Evolutionary conservation across 2,888 invertebrate genomes (phyloP).

Genomic region (Drosophila austrosaltans): DNA sequence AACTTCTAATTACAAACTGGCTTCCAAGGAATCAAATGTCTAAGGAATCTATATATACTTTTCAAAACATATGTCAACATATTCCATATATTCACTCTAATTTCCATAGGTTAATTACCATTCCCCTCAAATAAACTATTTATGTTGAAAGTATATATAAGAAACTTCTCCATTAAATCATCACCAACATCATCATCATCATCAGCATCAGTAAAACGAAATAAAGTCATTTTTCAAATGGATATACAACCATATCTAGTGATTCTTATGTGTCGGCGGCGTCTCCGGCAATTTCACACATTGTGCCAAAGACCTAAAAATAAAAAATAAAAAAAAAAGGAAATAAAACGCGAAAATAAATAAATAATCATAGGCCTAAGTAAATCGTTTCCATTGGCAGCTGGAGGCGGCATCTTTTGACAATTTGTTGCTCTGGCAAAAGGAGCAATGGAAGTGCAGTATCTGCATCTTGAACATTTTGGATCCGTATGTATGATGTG

Average conservation of each 20-base stretch:
- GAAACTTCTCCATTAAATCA: neutral
- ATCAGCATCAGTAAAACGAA: neutral
- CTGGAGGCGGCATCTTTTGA: conserved; percentile 62
- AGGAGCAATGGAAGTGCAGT: neutral
- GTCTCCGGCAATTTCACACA: conserved; percentile 67
- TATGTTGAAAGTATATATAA: neutral
- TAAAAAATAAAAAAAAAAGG: conserved; percentile 16
- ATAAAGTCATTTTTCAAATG: neutral
- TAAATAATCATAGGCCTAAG: conserved; percentile 55
- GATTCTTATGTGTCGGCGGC: conserved; percentile 25
- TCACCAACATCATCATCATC: neutral
- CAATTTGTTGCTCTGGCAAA: conserved; percentile 66
- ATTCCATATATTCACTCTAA: too few species aligned
- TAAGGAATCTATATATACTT: too few species aligned
- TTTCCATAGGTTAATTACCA: too few species aligned
- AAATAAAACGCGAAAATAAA: conserved; percentile 19
- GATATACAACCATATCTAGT: neutral
- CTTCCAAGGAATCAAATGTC: too few species aligned
- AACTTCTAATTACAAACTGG: too few species aligned
- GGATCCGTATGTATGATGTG: conserved; percentile 62
- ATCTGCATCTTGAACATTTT: conserved; percentile 50
- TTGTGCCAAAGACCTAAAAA: conserved; percentile 56
- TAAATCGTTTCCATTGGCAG: conserved; percentile 64
- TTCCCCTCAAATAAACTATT: too few species aligned
- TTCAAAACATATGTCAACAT: too few species aligned